Evolutionary conservation across 2,888 invertebrate species (phyloP).

Genomic region (Tolmerus cingulatus): DNA sequence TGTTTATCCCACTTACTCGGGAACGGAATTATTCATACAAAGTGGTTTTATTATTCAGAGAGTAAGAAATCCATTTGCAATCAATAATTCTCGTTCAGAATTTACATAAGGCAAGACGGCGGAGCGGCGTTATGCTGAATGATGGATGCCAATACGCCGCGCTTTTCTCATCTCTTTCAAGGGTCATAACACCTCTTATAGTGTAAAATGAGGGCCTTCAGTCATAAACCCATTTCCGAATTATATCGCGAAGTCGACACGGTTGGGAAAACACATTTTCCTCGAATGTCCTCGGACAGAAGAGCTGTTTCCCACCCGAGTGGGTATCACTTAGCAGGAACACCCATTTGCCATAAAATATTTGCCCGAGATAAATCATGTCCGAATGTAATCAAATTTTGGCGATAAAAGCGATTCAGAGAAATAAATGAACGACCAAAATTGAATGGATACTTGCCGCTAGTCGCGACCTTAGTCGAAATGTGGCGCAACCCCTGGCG

Average conservation of each 20-base stretch:
- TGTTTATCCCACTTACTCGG: constrained; percentile 13
- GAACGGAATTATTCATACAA: constrained; percentile 2
- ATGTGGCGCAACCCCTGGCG: neutral
- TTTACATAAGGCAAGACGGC: neutral
- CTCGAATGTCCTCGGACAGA: neutral
- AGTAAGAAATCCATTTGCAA: constrained; percentile 30
- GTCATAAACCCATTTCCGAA: neutral
- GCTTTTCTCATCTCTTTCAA: neutral
- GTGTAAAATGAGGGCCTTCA: neutral
- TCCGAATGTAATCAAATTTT: constrained; percentile 42
- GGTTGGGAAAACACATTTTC: neutral
- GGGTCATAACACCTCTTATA: neutral
- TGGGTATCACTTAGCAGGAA: constrained; percentile 25
- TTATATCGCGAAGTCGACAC: neutral
- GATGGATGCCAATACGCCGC: neutral
- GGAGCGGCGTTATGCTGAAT: neutral
- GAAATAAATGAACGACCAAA: constrained; percentile 33
- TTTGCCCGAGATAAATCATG: constrained; percentile 41
- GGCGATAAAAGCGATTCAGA: constrained; percentile 33
- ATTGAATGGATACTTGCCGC: constrained; percentile 12
- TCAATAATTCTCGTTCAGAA: constrained; percentile 14
- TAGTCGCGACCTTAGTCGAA: neutral
- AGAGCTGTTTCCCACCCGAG: neutral
- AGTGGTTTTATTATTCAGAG: constrained; percentile 13
- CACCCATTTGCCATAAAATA: constrained; percentile 41